Conservation (phyloP, 1,140 invertebrate genomes). For the Eulimnadia texana region DNA sequence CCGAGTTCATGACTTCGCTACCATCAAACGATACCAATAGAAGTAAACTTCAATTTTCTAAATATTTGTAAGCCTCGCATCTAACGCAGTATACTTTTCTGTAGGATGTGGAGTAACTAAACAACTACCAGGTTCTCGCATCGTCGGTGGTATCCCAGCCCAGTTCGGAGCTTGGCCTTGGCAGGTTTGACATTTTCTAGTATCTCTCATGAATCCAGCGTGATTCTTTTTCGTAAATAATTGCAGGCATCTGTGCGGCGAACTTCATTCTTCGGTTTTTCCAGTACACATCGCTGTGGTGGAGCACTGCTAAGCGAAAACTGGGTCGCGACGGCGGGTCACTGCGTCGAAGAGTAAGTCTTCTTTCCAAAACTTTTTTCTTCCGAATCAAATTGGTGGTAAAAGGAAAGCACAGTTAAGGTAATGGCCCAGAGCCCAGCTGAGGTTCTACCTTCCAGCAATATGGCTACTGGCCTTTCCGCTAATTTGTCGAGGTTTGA, state of each 20-base stretch:
- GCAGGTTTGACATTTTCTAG: slow-evolving; percentile 51
- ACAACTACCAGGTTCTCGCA: slow-evolving; percentile 59
- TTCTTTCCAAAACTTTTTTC: too few species aligned
- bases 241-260: slow-evolving; percentile 61
- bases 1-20: background rate
- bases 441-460: too few species aligned
- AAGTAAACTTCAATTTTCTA: background rate
- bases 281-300: slow-evolving; percentile 81
- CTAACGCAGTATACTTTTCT: slow-evolving; percentile 24
- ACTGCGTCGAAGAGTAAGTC: slow-evolving; percentile 66
- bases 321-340: slow-evolving; percentile 89
- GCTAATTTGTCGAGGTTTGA: too few species aligned
- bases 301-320: slow-evolving; percentile 84
- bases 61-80: too few species aligned
- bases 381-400: too few species aligned
- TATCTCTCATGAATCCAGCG: too few species aligned
- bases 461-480: too few species aligned
- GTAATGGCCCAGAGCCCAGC: too few species aligned
- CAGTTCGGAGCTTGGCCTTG: slow-evolving; percentile 85
- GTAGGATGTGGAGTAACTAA: slow-evolving; percentile 64
- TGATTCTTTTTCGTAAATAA: background rate
- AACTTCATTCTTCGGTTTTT: slow-evolving; percentile 84
- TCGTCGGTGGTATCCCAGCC: slow-evolving; percentile 80
- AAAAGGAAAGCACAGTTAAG: too few species aligned
- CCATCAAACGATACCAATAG: background rate